Conservation (phyloP, 2,888 invertebrate genomes). For the Hyposoter dolosus region DNA sequence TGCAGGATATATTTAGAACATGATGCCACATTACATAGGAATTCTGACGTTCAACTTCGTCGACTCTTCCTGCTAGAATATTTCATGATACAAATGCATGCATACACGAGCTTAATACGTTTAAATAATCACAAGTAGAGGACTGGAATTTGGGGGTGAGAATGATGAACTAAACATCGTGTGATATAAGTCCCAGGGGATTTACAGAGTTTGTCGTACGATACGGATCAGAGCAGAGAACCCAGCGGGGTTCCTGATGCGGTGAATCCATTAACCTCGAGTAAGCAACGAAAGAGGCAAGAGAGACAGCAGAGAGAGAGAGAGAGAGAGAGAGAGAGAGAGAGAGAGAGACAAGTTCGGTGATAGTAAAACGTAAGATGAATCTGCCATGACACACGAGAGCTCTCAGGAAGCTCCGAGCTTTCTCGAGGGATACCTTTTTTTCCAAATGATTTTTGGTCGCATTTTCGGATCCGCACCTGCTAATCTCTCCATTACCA, state of each 20-base stretch:
- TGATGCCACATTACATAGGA: neutral
- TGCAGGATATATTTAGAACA: neutral
- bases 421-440: neutral
- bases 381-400: conserved; percentile 19
- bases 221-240: conserved; percentile 45
- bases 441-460: neutral
- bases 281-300: conserved; percentile 25
- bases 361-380: conserved; percentile 11
- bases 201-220: conserved; percentile 39
- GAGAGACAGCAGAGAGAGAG: neutral
- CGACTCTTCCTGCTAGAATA: conserved; percentile 25
- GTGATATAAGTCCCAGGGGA: conserved; percentile 36
- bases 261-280: conserved; percentile 66
- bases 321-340: no score
- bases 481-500: neutral
- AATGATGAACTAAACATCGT: conserved; percentile 17
- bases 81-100: conserved; percentile 56
- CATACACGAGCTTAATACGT: conserved; percentile 40
- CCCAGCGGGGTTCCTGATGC: conserved; percentile 50
- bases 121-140: conserved; percentile 34
- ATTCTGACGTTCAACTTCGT: conserved; percentile 11
- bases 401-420: conserved; percentile 23
- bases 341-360: neutral
- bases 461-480: neutral
- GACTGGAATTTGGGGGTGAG: conserved; percentile 20